Conservation (phyloP, 2,797 vertebrate genomes). For the Anguilla obscura region DNA sequence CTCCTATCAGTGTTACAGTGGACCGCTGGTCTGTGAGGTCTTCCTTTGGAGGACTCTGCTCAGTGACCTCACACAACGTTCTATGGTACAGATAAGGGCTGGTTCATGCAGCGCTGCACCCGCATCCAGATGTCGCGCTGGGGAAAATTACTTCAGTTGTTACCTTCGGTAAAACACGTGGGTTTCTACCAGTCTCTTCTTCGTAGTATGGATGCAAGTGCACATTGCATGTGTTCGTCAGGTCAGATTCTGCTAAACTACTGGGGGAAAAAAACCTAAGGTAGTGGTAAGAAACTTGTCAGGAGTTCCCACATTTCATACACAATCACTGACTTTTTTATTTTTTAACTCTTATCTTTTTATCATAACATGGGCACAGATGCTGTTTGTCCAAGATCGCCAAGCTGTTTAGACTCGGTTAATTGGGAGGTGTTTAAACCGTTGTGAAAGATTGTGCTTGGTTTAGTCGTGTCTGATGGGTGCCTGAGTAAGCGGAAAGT, state of each 20-base stretch:
- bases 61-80: conserved; percentile 66
- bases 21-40: conserved; percentile 80
- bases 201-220: conserved; percentile 40
- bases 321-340: conserved; percentile 57
- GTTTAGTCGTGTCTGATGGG: neutral
- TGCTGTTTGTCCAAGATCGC: neutral
- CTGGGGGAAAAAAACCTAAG: conserved; percentile 68
- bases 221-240: conserved; percentile 57
- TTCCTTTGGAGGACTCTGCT: conserved; percentile 68
- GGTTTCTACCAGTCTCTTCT: conserved; percentile 52
- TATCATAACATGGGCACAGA: conserved; percentile 7
- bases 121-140: conserved; percentile 43
- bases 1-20: conserved; percentile 75
- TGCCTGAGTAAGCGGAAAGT: neutral
- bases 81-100: conserved; percentile 71
- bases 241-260: conserved; percentile 70
- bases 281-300: conserved; percentile 75
- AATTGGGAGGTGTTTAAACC: neutral
- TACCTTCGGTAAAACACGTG: conserved; percentile 37
- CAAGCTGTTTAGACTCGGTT: neutral
- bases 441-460: neutral
- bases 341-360: conserved; percentile 35
- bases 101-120: conserved; percentile 57
- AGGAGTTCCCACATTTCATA: conserved; percentile 68
- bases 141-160: conserved; percentile 49